Base-by-base conservation (phyloP, 2,888 invertebrate species). In the Osmoderma eremita region DNA sequence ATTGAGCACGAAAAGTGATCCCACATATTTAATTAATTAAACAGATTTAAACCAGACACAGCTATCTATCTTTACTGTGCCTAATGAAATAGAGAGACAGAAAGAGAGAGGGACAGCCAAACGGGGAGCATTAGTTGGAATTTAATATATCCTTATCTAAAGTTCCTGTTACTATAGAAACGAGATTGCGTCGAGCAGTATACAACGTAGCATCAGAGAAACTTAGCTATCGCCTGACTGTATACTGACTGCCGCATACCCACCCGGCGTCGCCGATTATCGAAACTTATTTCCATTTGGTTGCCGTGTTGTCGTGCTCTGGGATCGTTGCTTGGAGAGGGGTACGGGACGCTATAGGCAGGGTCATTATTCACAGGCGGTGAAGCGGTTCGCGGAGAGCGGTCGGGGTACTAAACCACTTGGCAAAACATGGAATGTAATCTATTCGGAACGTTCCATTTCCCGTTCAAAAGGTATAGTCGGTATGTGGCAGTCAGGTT, bases 341-440 rank as follows among this genome's bases (percentile, higher is more conserved):
- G 30, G 30, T 8, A 50, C 50, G 68, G 36, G 56, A 36, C 42
- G 45, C 38, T 30, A 50, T 49, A 39, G 68, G 45, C 62, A 48
- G 39, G 42, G 65, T 65, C 58, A 48, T 65, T 65, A 54, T 50
- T 36, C 49, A 51, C 38, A 4, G 54, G 50, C 48, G 39, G 49
- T 42, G 38, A 15, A 54, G 64, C 56, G 42, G 63, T 5, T 39
- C n/a, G 18, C 49, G 58, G 64, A 61, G 68, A 56, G 53, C 63
- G 50, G 45, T 42, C 45, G 45, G 30, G 65, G 39, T 20, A 39
- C 30, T 17, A 65, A 65, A 68, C 68, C 68, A 68, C 68, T 68
- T 68, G 68, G 68, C 68, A 68, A 68, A 68, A 68, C 68, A 68
- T 68, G 68, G 68, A 68, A 68, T 68, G 65, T 65, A 68, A 68